Conservation (phyloP, 2,888 invertebrate species). For the Lochmaea capreae region DNA sequence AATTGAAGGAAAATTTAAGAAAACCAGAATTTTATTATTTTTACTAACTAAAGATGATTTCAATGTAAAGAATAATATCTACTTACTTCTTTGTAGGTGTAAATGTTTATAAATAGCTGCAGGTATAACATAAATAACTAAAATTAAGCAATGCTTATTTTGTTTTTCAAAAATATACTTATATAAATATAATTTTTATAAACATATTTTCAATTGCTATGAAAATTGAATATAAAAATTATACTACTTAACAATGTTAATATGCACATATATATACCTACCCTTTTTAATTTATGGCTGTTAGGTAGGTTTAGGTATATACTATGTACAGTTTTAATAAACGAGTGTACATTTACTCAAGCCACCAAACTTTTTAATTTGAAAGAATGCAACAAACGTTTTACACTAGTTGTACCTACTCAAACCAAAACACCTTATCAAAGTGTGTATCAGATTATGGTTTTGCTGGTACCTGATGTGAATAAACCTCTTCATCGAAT, state of each 20-base stretch:
- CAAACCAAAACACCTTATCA: slow-evolving; percentile 30
- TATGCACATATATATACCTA: background rate
- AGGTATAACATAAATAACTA: too few relatives aligned
- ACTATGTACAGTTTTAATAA: background rate
- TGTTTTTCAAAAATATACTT: too few relatives aligned
- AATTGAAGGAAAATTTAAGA: too few relatives aligned
- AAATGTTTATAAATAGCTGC: too few relatives aligned
- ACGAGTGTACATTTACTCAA: background rate
- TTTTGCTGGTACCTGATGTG: slow-evolving; percentile 33
- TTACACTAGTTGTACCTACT: background rate
- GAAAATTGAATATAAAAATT: too few relatives aligned
- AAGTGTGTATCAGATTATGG: slow-evolving; percentile 37
- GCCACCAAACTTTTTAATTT: background rate
- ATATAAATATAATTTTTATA: too few relatives aligned
- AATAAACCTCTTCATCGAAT: slow-evolving; percentile 43
- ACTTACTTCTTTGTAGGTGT: too few relatives aligned
- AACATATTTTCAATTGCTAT: too few relatives aligned
- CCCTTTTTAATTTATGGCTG: background rate
- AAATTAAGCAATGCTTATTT: too few relatives aligned
- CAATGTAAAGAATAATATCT: too few relatives aligned
- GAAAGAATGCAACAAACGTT: background rate
- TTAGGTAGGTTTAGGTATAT: background rate
- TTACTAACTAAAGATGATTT: too few relatives aligned
- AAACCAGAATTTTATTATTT: too few relatives aligned
- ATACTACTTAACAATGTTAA: background rate